phyloP scores from a whole-genome alignment of 2,113 vertebrate species.

The Ptyas mucosa region DNA sequence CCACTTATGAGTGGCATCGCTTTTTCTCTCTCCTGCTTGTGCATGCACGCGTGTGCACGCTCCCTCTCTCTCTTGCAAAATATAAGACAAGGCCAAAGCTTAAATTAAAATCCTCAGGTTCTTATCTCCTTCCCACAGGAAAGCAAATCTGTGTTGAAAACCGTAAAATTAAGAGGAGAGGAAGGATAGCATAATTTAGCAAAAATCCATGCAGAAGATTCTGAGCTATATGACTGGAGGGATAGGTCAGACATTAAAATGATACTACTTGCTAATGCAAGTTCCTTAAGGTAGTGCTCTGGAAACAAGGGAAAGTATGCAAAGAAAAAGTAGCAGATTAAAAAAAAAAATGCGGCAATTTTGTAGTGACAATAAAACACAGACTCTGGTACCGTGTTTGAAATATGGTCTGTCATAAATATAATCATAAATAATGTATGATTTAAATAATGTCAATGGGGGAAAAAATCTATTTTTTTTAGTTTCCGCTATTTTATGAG shows the following conservation, averaged over 20 bases:
- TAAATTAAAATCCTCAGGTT: slow-evolving; percentile 88
- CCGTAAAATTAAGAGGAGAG: slow-evolving; percentile 94
- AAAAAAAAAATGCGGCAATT: slow-evolving; percentile 25
- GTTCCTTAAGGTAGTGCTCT: slow-evolving; percentile 73
- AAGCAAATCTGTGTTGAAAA: slow-evolving; percentile 96
- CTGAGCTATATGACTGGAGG: slow-evolving; percentile 79
- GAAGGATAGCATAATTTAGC: slow-evolving; percentile 88
- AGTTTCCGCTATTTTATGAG: slow-evolving; percentile 29
- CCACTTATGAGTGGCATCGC: slow-evolving; percentile 62
- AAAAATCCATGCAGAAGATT: slow-evolving; percentile 79
- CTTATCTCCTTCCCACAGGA: slow-evolving; percentile 94
- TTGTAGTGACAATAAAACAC: neutral
- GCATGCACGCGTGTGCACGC: neutral
- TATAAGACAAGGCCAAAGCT: slow-evolving; percentile 83
- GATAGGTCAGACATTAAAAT: slow-evolving; percentile 79
- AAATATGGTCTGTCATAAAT: slow-evolving; percentile 8
- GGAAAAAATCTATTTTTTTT: neutral
- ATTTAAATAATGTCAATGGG: slow-evolving; percentile 34
- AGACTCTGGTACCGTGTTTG: slow-evolving; percentile 14
- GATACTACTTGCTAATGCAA: slow-evolving; percentile 73
- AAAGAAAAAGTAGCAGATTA: neutral
- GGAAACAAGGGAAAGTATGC: slow-evolving; percentile 56
- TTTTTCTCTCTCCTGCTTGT: slow-evolving; percentile 38
- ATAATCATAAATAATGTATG: neutral
- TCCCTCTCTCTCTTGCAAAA: slow-evolving; percentile 71